phyloP scores from a whole-genome alignment of 1,140 invertebrate genomes.

The Caenorhabditis elegans region DNA sequence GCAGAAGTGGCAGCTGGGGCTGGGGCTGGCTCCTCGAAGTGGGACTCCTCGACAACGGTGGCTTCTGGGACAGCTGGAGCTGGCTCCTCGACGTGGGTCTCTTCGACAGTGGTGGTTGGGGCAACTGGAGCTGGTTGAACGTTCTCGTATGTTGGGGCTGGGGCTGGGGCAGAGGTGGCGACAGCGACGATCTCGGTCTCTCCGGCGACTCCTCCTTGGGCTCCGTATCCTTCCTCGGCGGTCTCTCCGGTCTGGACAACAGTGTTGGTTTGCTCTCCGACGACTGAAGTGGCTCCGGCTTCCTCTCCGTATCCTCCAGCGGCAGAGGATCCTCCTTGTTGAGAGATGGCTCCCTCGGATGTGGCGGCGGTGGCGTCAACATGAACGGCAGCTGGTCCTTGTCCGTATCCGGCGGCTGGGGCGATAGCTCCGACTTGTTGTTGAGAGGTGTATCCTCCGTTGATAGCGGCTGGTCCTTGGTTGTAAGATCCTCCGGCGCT shows the following conservation, averaged over 20 bases:
- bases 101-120: constrained; percentile 15
- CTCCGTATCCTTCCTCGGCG: constrained; percentile 21
- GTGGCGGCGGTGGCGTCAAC: neutral
- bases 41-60: neutral
- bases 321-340: neutral
- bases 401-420: constrained; percentile 9
- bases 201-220: constrained; percentile 13
- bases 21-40: neutral
- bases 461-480: constrained; percentile 20
- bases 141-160: constrained; percentile 12
- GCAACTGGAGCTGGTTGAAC: constrained; percentile 33
- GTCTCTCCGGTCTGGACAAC: neutral
- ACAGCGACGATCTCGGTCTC: constrained; percentile 18
- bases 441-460: constrained; percentile 19
- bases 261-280: neutral
- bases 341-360: neutral
- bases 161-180: constrained; percentile 13
- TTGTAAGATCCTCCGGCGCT: neutral
- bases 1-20: constrained; percentile 6
- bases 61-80: neutral
- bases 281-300: neutral
- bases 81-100: neutral
- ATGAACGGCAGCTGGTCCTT: constrained; percentile 21
- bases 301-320: constrained; percentile 26
- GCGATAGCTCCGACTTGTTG: constrained; percentile 11